A percentile compares a stretch with the other conserved stretches of the same genome.
Conservation (phyloP, 2,888 invertebrate species). For the Yponomeuta evonymella region DNA sequence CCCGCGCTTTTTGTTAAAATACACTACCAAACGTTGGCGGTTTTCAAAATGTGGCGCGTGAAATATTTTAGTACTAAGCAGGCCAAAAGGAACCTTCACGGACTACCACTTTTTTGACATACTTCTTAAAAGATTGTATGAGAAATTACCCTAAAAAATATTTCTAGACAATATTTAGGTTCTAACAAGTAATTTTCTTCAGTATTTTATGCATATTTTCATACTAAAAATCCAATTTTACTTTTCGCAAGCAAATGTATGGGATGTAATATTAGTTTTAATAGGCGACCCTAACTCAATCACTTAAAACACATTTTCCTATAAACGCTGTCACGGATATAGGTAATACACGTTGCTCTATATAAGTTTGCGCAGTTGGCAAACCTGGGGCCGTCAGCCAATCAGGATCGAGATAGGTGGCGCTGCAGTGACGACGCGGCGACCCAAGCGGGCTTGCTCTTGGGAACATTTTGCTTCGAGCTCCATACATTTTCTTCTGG, state of each 20-base stretch:
- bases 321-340: constrained; percentile 53
- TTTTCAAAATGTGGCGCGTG: constrained; percentile 71
- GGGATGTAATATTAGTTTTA: constrained; percentile 26
- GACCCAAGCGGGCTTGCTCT: constrained; percentile 71
- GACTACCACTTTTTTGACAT: constrained; percentile 68
- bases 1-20: constrained; percentile 63
- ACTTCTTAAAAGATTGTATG: constrained; percentile 58
- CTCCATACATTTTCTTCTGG: constrained; percentile 77
- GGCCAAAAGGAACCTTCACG: constrained; percentile 54
- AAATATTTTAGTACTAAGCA: constrained; percentile 59
- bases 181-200: constrained; percentile 3
- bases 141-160: constrained; percentile 38
- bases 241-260: constrained; percentile 52
- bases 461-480: constrained; percentile 70
- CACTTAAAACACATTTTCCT: background rate
- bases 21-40: constrained; percentile 69
- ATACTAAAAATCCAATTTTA: constrained; percentile 29
- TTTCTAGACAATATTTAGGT: background rate
- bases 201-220: constrained; percentile 38
- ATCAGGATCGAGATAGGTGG: constrained; percentile 61
- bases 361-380: constrained; percentile 47
- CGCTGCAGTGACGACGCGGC: constrained; percentile 68
- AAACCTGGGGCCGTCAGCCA: constrained; percentile 48
- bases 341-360: constrained; percentile 63
- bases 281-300: background rate